Base-by-base conservation (phyloP, 2,888 invertebrate genomes). In the Chaetogeoica ovagalla region DNA sequence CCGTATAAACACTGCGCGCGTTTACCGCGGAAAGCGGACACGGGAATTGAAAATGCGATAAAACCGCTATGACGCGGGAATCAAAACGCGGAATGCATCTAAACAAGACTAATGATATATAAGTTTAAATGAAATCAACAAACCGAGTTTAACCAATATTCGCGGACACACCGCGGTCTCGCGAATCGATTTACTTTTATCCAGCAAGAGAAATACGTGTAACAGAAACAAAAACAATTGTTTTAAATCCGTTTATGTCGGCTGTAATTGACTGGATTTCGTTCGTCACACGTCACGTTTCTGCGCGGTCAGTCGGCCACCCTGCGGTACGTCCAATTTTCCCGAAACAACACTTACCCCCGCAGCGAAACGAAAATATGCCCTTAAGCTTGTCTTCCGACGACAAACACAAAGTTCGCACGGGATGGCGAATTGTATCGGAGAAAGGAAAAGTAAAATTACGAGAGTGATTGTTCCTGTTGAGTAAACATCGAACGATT, bases 241-340 rank as follows among this genome's bases (percentile, higher is more conserved):
- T 52, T 52, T 30, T 7, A 43, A 30, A 19, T 13, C 13, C 70
- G 37, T 37, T n/a, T 70, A 57, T 30, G 4, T 70, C 37, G 57
- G 37, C 70, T 39, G 37, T 70, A 70, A 70, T 70, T 37, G 37
- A 70, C 57, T 37, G 13, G 15, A 57, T 70, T 70, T 57, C 70
- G 57, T 70, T 57, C 70, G 57, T 70, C 37, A 70, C 70, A 37
- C 55, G 52, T 69, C 37, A 37, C 55, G 4, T 9, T 19, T 9
- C 30, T 30, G 30, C 30, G 30, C 30, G 19, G 3, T 23, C 52
- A 0, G 62, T 37, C 63, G 21, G 59, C 59, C 6, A 21, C 8
- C 21, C 1, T 59, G 7, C 48, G 15, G 0, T 13, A 8, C 23
- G 37, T 69, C 11, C 57, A 39, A 37, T 57, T 37, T 57, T 70